These are phyloP conservation scores for Hecatera dysodea DNA, from an alignment of 2,888 invertebrate genomes.

Conservation along the genomic window DNA sequence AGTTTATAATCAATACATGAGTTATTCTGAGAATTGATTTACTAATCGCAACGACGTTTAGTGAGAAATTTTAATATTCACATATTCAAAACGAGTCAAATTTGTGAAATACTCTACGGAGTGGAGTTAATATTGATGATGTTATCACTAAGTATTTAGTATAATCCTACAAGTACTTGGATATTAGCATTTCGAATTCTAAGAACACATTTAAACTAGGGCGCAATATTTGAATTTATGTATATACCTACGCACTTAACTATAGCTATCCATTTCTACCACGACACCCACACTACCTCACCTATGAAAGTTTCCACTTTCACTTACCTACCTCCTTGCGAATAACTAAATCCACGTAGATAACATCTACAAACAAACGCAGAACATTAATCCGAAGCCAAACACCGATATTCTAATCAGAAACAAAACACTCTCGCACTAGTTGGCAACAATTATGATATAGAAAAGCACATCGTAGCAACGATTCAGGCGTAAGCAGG, in stretches of 20 bases:
- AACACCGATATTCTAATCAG: background rate
- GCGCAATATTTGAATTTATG: background rate
- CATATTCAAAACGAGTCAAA: background rate
- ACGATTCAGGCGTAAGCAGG: constrained; percentile 59
- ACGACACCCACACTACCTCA: background rate
- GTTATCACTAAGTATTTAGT: background rate
- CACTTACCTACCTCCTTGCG: background rate
- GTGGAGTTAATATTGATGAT: background rate
- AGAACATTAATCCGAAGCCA: background rate
- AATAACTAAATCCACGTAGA: background rate
- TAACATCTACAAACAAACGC: background rate
- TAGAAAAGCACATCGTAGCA: constrained; percentile 52
- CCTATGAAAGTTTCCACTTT: background rate
- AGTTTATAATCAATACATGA: background rate
- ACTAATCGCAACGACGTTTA: background rate
- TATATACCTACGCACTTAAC: background rate
- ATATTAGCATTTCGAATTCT: background rate
- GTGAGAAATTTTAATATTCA: background rate
- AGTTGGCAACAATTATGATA: constrained; percentile 58
- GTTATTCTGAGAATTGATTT: background rate
- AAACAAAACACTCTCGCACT: constrained; percentile 21
- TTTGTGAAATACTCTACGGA: background rate
- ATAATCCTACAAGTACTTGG: background rate
- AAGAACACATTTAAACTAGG: background rate
- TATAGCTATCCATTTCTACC: background rate